Base-by-base conservation (phyloP, 2,113 vertebrate species). In the Poecilia latipinna region DNA sequence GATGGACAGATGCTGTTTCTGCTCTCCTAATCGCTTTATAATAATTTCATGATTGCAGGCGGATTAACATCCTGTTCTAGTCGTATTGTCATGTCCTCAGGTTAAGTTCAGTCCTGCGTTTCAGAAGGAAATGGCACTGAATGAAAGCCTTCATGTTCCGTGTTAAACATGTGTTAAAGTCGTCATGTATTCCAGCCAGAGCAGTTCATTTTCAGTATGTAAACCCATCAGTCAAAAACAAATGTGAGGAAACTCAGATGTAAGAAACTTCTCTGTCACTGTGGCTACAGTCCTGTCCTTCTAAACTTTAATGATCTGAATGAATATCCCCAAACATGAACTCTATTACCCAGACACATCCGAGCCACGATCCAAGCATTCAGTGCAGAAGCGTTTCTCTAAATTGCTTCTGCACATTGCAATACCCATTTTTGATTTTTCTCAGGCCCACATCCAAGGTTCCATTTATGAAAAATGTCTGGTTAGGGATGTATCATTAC, bases 401-500 rank as follows among this genome's bases (percentile, higher is more conserved):
- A 91, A 92, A 93, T 88, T 89, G 91, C 51, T 77, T 77, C 65
- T 77, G 70, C 75, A 87, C 68, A 66, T 82, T 12, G 26, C 77
- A 48, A 75, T 79, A 77, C 72, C 39, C 62, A 4, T 81, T 88
- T 79, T 78, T 70, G 42, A 82, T 78, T 87, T 64, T 79, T 88
- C 89, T 88, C 86, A 87, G 64, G 73, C 78, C 77, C 24, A 39
- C 84, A 86, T 88, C 77, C 85, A 82, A 91, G 88, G 87, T 92
- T 90, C 83, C 86, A 86, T 91, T 92, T 90, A 80, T 91, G 89
- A 90, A 79, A 94, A 92, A 93, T 92, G 82, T 89, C 88, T 92
- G 88, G 90, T 91, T 90, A 82, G 87, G 76, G 66, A 79, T 87
- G 91, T 93, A 88, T 94, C 87, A 94, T 95, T 94, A 94, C 57